These are phyloP conservation scores for Eueremaeus valkanovi DNA, from an alignment of 2,888 invertebrate species.

Conservation along the genomic window DNA sequence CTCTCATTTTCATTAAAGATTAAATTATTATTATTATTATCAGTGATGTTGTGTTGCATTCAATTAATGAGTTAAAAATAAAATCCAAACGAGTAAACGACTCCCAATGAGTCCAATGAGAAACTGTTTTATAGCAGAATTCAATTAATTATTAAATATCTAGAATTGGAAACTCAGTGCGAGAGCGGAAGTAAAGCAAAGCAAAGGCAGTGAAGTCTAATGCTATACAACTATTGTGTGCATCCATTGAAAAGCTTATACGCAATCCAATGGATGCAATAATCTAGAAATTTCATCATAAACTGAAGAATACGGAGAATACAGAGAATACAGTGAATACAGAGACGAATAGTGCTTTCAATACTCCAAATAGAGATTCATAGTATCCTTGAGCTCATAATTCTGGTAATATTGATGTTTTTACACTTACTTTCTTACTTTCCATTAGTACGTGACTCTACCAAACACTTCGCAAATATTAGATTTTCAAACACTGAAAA, in stretches of 20 bases:
- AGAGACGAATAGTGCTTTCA: neutral
- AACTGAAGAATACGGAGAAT: too few species aligned
- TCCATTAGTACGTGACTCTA: constrained; percentile 1
- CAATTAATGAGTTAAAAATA: constrained; percentile 27
- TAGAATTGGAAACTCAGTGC: constrained; percentile 8
- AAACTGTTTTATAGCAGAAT: neutral
- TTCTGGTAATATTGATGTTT: constrained; percentile 1
- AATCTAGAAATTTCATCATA: neutral
- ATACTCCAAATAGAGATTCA: neutral
- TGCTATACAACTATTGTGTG: neutral
- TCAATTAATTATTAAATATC: constrained; percentile 15
- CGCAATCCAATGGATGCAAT: neutral
- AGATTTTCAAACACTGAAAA: too few species aligned
- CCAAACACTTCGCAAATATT: too few species aligned
- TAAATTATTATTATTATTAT: constrained; percentile 21
- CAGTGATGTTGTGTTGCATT: neutral
- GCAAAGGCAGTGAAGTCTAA: too few species aligned
- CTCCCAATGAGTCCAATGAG: too few species aligned
- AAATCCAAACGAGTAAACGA: constrained; percentile 2
- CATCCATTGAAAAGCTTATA: neutral
- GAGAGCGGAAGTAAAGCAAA: constrained; percentile 3
- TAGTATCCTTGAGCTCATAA: neutral
- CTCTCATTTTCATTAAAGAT: too few species aligned
- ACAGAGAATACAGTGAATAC: too few species aligned
- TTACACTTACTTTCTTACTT: constrained; percentile 1